A percentile compares a stretch with the other conserved stretches of the same genome.
Conservation (phyloP, 2,113 vertebrate genomes). For the Pardalotus punctatus region DNA sequence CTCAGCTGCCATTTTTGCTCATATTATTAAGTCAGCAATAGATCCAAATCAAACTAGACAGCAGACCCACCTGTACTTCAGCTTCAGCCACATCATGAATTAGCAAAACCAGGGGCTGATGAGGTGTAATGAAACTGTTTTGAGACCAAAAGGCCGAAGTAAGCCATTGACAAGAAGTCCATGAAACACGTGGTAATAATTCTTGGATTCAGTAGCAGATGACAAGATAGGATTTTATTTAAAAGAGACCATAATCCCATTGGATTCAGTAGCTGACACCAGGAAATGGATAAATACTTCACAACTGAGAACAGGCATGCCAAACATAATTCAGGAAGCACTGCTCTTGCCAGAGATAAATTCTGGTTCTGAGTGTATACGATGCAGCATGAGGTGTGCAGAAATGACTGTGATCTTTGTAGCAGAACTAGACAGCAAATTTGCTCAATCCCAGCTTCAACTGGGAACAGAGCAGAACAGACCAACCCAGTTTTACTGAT, state of each 20-base stretch:
- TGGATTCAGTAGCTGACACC: neutral
- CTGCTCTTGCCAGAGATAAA: conserved; percentile 14
- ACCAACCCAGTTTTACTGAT: neutral
- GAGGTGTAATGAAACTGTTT: neutral
- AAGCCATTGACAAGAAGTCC: neutral
- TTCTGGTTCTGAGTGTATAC: neutral
- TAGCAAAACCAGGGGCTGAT: neutral
- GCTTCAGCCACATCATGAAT: neutral
- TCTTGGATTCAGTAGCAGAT: neutral
- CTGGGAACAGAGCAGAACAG: neutral
- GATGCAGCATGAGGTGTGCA: neutral
- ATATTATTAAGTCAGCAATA: neutral
- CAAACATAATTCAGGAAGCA: conserved; percentile 13
- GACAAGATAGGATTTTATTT: neutral
- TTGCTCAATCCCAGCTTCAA: neutral
- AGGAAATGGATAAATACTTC: conserved; percentile 22
- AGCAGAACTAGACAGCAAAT: neutral
- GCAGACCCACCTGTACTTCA: neutral
- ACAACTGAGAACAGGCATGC: neutral
- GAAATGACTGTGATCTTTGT: neutral
- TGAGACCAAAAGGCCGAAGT: neutral
- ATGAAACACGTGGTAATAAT: neutral
- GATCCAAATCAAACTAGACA: neutral
- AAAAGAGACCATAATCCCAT: neutral
- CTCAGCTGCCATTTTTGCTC: neutral